phyloP scores from a whole-genome alignment of 2,113 vertebrate species.

The Thryonomys swinderianus region DNA sequence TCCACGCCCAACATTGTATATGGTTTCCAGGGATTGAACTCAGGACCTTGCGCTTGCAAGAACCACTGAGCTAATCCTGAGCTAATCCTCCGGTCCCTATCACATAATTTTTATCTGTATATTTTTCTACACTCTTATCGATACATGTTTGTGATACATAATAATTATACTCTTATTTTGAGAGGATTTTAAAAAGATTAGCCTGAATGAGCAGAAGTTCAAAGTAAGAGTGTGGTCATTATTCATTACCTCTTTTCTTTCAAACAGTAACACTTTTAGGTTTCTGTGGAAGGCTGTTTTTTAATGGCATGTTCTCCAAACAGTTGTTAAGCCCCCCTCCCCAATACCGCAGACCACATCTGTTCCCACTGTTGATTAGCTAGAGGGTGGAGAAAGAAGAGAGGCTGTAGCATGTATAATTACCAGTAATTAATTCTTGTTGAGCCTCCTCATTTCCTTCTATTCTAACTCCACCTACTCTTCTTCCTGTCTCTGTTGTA shows the following conservation, averaged over 20 bases:
- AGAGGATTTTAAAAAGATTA: conserved; percentile 16
- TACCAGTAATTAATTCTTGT: conserved; percentile 84
- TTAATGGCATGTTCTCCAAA: conserved; percentile 81
- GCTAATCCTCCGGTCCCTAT: no score
- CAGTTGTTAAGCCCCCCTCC: conserved; percentile 78
- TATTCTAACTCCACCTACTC: conserved; percentile 82
- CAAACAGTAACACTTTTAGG: conserved; percentile 67
- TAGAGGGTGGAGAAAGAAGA: conserved; percentile 82
- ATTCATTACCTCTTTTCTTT: conserved; percentile 77
- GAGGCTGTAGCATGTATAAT: conserved; percentile 83
- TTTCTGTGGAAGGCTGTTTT: conserved; percentile 82
- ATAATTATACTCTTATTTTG: neutral
- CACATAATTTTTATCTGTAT: neutral
- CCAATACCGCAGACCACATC: conserved; percentile 81
- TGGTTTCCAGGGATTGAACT: no score
- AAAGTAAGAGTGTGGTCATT: conserved; percentile 68
- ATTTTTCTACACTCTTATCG: neutral
- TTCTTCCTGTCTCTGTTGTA: conserved; percentile 82
- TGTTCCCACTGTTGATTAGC: conserved; percentile 84
- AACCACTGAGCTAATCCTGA: no score
- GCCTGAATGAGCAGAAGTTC: conserved; percentile 64
- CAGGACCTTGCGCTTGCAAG: no score
- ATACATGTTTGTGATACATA: neutral
- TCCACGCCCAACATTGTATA: no score
- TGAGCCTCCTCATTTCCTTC: conserved; percentile 83